Evolutionary conservation across 2,113 vertebrate genomes (phyloP).

Genomic region (Thunnus thynnus): DNA sequence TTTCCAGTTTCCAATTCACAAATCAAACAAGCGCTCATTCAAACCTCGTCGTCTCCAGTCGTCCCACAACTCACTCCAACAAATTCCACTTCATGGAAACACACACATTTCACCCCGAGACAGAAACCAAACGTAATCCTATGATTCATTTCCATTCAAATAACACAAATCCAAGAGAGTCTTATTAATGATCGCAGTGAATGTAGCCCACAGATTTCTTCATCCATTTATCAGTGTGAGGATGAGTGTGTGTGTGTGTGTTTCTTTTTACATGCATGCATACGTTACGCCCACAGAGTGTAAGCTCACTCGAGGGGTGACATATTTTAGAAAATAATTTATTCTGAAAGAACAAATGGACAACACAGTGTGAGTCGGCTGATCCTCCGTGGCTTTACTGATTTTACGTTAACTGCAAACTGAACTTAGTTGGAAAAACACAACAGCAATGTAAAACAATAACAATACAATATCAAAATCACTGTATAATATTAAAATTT

Average conservation of each 20-base stretch:
- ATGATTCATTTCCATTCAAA: constrained; percentile 85
- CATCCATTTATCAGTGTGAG: constrained; percentile 48
- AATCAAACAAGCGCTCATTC: constrained; percentile 86
- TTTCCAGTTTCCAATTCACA: constrained; percentile 81
- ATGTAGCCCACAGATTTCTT: constrained; percentile 49
- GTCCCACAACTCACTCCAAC: constrained; percentile 73
- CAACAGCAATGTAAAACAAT: too few species aligned
- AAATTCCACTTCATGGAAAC: constrained; percentile 76
- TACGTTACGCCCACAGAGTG: constrained; percentile 27
- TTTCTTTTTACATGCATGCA: constrained; percentile 40
- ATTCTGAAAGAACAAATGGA: too few species aligned
- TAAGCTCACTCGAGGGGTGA: too few species aligned
- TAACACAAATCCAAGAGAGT: constrained; percentile 65
- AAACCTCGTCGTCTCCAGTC: constrained; percentile 56
- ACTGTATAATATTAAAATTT: too few species aligned
- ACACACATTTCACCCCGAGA: constrained; percentile 69
- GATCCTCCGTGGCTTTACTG: too few species aligned
- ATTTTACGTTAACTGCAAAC: too few species aligned
- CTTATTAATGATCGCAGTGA: constrained; percentile 77
- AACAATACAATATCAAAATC: too few species aligned
- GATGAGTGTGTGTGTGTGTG: constrained; percentile 7
- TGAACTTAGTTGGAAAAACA: too few species aligned
- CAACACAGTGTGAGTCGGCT: too few species aligned
- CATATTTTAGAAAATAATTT: too few species aligned
- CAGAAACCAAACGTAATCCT: neutral